Evolutionary conservation across 1,140 invertebrate genomes (phyloP), one percentile per base, ranked within the genome.

Genomic region (Hyposmocoma kahamanoa): DNA sequence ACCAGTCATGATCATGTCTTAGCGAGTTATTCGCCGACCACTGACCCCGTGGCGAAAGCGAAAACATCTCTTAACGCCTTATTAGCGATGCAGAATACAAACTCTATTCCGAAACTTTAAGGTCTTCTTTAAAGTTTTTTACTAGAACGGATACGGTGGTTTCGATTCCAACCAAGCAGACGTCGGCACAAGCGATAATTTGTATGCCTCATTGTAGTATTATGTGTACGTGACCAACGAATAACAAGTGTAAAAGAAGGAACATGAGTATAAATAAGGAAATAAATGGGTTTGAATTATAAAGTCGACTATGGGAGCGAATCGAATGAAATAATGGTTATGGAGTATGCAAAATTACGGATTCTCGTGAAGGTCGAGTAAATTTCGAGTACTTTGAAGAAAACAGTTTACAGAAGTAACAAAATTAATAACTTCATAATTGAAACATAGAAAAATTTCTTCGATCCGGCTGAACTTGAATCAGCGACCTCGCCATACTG

Each of bases 1-100:
- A 84, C 81, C 73, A 82, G 78, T 80, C 77, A 81, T 79, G 77
- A 82, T 79, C 77, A 81, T 81, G 78, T 84, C 78, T 84, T 79
- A 77, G 59, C 77, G 56, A 79, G 76, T 79, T 81, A 80, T 82
- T 68, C 76, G 64, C 70, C 76, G 77, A 82, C 72, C 77, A 77
- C 73, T 84, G 77, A 81, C 75, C 77, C 56, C 60, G 45, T 22
- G 15, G 51, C 46, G 42, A 64, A 62, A 54, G 47, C 53, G 56
- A 65, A 74, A 75, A 67, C 34, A 59, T 22, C 64, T 47, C 53
- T 47, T 56, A 50, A 45, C 47, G 44, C 28, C 17, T 30, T 48
- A 36, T 6, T 19, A 50, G 6, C 28, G 22, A 18, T 39, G 17
- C 22, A 30, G 19, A 62, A 26, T 42, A 41, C 38, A 53, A 41